These are phyloP conservation scores for Pseudorhombus dupliciocellatus DNA, from an alignment of 2,113 vertebrate genomes.

Conservation along the genomic window DNA sequence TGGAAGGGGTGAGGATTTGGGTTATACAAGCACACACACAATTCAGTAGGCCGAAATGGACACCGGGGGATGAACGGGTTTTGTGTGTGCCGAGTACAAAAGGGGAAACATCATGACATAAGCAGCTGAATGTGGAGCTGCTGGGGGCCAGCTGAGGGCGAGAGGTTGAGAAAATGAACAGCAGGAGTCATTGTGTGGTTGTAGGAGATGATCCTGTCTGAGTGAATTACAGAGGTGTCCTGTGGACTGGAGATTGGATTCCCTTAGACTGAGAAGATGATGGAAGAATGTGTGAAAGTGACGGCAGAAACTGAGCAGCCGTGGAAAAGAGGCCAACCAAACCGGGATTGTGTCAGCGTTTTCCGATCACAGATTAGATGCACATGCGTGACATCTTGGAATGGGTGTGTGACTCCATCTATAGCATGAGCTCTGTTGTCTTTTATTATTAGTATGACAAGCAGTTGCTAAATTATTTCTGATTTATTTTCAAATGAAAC, in stretches of 20 bases:
- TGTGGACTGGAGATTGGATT: not conserved
- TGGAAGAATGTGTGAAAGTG: not conserved
- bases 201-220: not conserved
- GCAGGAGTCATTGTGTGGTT: conserved; percentile 20
- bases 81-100: conserved; percentile 9
- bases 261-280: not conserved
- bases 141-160: conserved; percentile 7
- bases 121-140: conserved; percentile 6
- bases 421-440: no score
- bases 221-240: conserved; percentile 13
- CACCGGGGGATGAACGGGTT: not conserved
- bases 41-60: conserved; percentile 8
- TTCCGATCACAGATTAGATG: conserved; percentile 13
- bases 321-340: not conserved
- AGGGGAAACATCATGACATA: not conserved
- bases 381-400: conserved; percentile 5
- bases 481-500: no score
- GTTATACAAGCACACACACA: conserved; percentile 14
- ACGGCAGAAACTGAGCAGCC: conserved; percentile 1
- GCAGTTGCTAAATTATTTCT: no score
- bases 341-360: conserved; percentile 20
- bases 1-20: conserved; percentile 13
- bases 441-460: no score
- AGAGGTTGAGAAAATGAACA: conserved; percentile 20
- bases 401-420: conserved; percentile 11